Percentiles rank a stretch among this genome's conserved stretches.
Evolutionary conservation across 2,113 vertebrate species (phyloP).

Genomic region (Pterocles orientalis): DNA sequence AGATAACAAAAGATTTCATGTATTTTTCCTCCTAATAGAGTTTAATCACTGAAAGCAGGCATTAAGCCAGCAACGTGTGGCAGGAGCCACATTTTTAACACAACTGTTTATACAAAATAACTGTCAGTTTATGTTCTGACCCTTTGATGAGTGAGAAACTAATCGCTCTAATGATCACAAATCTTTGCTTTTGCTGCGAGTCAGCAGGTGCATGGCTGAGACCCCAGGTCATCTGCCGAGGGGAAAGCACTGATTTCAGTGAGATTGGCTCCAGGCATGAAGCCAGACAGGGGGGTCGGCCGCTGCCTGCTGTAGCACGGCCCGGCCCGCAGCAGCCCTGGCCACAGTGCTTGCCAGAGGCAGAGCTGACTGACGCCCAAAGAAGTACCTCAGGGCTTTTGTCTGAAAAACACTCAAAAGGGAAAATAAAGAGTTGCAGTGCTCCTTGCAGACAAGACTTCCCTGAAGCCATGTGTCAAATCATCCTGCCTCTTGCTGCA

Average conservation of each 20-base stretch:
- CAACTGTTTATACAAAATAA: background rate
- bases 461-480: background rate
- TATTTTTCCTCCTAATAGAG: background rate
- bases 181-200: background rate
- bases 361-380: background rate
- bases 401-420: background rate
- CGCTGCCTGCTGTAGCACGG: background rate
- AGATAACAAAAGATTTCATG: background rate
- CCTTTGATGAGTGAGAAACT: conserved; percentile 24
- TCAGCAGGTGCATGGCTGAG: accelerated
- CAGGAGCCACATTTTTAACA: conserved; percentile 18
- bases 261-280: background rate
- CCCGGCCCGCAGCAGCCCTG: background rate
- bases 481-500: background rate
- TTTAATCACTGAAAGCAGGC: background rate
- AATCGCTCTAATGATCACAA: background rate
- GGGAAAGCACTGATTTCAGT: background rate
- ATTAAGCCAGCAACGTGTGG: conserved; percentile 32
- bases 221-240: background rate
- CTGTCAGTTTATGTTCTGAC: conserved; percentile 29
- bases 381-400: background rate
- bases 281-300: background rate
- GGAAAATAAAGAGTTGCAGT: background rate
- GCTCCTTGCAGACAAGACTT: background rate
- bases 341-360: background rate